Base-by-base conservation (phyloP, 2,797 vertebrate species). In the Chelon auratus region DNA sequence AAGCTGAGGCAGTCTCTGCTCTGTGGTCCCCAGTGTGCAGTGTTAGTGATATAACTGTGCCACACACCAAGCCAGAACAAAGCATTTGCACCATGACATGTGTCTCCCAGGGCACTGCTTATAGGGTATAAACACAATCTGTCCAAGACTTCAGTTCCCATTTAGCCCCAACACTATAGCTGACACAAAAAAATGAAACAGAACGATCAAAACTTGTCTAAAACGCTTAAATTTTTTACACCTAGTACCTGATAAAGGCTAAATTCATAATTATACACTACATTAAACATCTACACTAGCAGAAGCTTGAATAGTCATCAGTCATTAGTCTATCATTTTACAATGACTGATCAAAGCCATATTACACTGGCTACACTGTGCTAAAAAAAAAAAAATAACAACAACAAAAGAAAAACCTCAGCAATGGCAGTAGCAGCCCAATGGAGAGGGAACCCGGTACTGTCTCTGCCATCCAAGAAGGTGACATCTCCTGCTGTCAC, bases 21-120 rank as follows among this genome's bases (percentile, higher is more conserved):
- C 72, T 47, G 69, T 70, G 77, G 74, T 90, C 85, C 86, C 82
- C 56, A 45, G 85, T 85, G 87, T 80, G 84, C 70, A 84, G 78
- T 72, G 89, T 86, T 81, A 87, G 76, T 80, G 89, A 91, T 90
- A 91, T 91, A 90, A 92, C 88, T 84, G 78, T 88, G 85, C 88
- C 91, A 90, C 90, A 92, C 89, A 91, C 85, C 43, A 76, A 87
- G 85, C 75, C 65, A 60, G 73, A 73, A 87, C 86, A 85, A 87
- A 87, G 83, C 82, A 57, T 81, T 81, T 86, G 80, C 82, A 87
- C 82, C 82, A 74, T 83, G 82, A 89, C 88, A 86, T 89, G 81
- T 66, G 58, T 89, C 78, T 91, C 88, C 90, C 86, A 75, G 78
- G 87, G 89, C 87, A 80, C 76, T 78, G 90, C 87, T 91, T 68